Base-by-base conservation (phyloP, 1,140 invertebrate species). In the Muscidifurax raptorellus region DNA sequence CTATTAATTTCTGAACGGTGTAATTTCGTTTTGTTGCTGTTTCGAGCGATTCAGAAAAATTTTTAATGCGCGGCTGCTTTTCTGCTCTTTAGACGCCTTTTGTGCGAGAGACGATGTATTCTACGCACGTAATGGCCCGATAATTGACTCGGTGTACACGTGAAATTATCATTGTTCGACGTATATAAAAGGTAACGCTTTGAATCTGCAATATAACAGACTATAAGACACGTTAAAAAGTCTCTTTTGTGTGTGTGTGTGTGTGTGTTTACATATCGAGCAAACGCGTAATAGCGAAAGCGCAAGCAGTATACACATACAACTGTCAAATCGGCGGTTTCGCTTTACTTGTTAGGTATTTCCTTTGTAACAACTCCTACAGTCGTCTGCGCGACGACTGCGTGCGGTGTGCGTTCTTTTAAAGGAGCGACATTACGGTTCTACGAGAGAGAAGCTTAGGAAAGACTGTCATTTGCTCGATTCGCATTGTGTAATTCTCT, bases 401-500 rank as follows among this genome's bases (percentile, higher is more conserved):
- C 25, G n/a, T 52, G 32, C 32, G 40, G 3, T 28, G 18, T 47
- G 40, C 69, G 28, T 40, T 74, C 25, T 74, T 82, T 82, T 82
- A 64, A 75, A 82, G 12, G 52, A 82, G 47, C 36, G 82, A 71
- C 67, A 78, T 78, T 69, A 83, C 64, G 40, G 27, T 71, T 71
- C 40, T 78, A 22, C 32, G 36, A 77, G 30, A 1, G 44, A 47
- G 52, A n/a, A n/a, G 15, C 82, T n/a, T 32, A 67, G 30, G 36
- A 78, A 78, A 78, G n/a, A 27, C 75, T 71, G 75, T 77, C 64
- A 78, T 83, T 82, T 83, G 15, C 64, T 83, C n/a, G 36, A 83
- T 78, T 52, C 72, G 74, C 76, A 78, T 83, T 77, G 72, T 76
- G 36, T 82, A 82, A 82, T 82, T 82, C 72, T 28, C 13, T 40